A percentile compares a stretch with the other conserved stretches of the same genome.
Evolutionary conservation across 2,113 vertebrate genomes (phyloP).

Genomic region (Emydura subglobosa): DNA sequence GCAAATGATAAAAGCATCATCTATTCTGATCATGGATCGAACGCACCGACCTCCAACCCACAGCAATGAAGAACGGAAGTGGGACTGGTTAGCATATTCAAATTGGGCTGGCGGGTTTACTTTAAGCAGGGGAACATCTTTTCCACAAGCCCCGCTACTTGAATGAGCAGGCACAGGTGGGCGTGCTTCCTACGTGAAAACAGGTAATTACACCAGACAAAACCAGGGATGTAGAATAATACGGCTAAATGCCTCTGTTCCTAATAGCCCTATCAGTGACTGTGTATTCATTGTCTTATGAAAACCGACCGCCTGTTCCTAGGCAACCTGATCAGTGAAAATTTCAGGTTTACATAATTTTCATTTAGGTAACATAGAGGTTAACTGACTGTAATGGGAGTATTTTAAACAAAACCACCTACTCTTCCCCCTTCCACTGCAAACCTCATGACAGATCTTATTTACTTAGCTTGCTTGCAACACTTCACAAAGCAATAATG

Average conservation of each 20-base stretch:
- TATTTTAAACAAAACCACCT: constrained; percentile 83
- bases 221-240: constrained; percentile 16
- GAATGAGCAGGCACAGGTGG: neutral
- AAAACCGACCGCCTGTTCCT: constrained; percentile 79
- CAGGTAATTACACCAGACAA: constrained; percentile 32
- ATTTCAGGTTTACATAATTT: constrained; percentile 82
- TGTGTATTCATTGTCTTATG: constrained; percentile 70
- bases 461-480: neutral
- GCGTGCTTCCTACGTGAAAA: neutral
- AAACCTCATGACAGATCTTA: neutral
- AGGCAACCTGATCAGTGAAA: constrained; percentile 80
- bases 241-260: constrained; percentile 40
- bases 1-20: neutral
- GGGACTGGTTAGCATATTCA: rapidly evolving
- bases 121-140: neutral
- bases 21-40: neutral
- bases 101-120: neutral
- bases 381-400: constrained; percentile 81
- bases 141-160: neutral
- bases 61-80: rapidly evolving
- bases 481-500: neutral
- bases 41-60: rapidly evolving
- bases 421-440: constrained; percentile 47
- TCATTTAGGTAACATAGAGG: constrained; percentile 84
- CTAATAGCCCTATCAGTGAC: constrained; percentile 74